These are phyloP conservation scores for Hippopotamus amphibius DNA, from an alignment of 2,113 vertebrate species.

Conservation along the genomic window DNA sequence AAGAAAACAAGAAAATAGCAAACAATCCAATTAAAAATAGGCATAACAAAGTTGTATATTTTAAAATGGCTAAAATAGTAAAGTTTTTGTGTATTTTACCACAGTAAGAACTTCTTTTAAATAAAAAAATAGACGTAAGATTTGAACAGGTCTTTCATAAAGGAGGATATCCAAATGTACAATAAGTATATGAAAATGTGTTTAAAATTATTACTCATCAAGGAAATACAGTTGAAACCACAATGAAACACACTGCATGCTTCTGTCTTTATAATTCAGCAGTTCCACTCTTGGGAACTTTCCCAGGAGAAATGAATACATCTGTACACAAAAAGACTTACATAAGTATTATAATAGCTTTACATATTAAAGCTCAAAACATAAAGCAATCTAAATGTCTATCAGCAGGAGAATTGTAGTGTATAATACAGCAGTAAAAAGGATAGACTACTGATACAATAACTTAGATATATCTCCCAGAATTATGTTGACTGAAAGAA, in stretches of 20 bases:
- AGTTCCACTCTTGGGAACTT: background rate
- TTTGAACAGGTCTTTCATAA: background rate
- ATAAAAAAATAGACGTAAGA: background rate
- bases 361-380: background rate
- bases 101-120: background rate
- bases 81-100: background rate
- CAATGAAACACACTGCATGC: background rate
- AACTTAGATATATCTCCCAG: background rate
- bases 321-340: background rate
- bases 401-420: background rate
- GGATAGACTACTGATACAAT: background rate
- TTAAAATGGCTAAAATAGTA: background rate
- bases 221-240: background rate
- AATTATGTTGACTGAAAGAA: background rate
- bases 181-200: background rate
- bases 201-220: background rate
- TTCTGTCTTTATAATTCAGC: background rate
- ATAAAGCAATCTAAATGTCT: background rate
- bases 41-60: background rate
- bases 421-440: background rate
- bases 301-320: background rate
- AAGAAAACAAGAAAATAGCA: background rate
- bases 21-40: background rate
- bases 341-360: background rate
- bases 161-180: background rate